Base-by-base conservation (phyloP, 2,888 invertebrate genomes). In the Mamestra brassicae region DNA sequence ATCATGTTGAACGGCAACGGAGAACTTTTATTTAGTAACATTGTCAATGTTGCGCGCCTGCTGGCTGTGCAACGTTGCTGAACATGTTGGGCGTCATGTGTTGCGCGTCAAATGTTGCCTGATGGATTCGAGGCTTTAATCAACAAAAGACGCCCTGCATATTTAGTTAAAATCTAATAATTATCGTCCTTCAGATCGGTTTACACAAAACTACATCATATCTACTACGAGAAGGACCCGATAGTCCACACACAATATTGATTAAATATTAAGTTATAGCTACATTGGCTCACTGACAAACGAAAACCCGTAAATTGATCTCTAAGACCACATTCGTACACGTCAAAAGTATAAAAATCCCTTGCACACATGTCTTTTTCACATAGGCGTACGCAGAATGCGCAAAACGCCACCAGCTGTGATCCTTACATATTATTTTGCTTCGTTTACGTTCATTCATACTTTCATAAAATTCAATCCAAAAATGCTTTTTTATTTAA, bases 191-290 rank as follows among this genome's bases (percentile, higher is more conserved):
- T 13, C 52, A 54, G 17, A 72, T 42, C n/a, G 34, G 42, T 47
- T n/a, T 52, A 72, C 34, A 71, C 15, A 70, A 34, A 42, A 70
- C 36, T 65, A 62, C 2, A 26, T 34, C 34, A 71, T 5, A 50
- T 11, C 5, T 52, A 71, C 10, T 13, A 15, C 42, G n/a, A n/a
- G n/a, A 3, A 38, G 3, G 26, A 17, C 50, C 42, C 26, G 13
- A 13, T 52, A 13, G 52, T 52, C 17, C 52, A 58, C 10, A 17
- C n/a, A 60, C 42, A 26, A 13, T 34, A 71, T 71, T 71, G 4
- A 13, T 65, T 17, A 67, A 6, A 15, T 57, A 34, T 38, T 26
- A 60, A 50, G 2, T 71, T 34, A 45, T 34, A 67, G 17, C 0
- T 13, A 8, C 8, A 42, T 10, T 70, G 69, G 17, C 70, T 69